These are phyloP conservation scores for Telenomus remus DNA, from an alignment of 1,140 invertebrate species.

Conservation along the genomic window DNA sequence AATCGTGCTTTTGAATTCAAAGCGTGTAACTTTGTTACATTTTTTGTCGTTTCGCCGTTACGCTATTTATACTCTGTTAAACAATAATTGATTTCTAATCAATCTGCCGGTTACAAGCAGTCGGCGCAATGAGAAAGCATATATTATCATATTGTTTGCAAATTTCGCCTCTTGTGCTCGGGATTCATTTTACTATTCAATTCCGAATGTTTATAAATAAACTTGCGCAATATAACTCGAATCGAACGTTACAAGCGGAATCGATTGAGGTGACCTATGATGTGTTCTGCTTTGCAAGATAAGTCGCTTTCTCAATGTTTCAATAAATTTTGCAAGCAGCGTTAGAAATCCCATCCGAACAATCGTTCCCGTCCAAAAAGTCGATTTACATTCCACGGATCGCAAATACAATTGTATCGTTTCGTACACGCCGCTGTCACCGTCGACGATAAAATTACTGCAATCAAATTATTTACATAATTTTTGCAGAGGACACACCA, in stretches of 20 bases:
- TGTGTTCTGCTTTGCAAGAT: not conserved
- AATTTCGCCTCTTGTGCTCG: not conserved
- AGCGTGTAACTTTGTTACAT: too few species aligned
- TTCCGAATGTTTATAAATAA: not conserved
- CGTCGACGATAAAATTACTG: too few species aligned
- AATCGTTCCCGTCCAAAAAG: not conserved
- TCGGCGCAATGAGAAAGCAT: not conserved
- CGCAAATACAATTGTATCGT: not conserved
- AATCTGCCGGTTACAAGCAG: not conserved
- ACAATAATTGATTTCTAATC: not conserved
- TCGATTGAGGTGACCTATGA: not conserved
- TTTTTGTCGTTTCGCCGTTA: too few species aligned
- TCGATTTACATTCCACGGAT: not conserved
- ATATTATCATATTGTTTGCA: constrained; percentile 3
- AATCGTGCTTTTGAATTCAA: too few species aligned
- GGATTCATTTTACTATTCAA: not conserved
- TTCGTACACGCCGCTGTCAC: too few species aligned
- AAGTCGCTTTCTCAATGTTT: not conserved
- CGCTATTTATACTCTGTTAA: too few species aligned
- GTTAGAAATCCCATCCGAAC: not conserved
- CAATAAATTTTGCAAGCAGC: not conserved
- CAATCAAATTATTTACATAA: too few species aligned
- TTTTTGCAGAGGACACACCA: too few species aligned
- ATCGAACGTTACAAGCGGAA: not conserved
- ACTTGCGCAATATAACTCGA: not conserved